Percentiles rank a stretch among this genome's conserved stretches.
phyloP scores from a whole-genome alignment of 2,113 vertebrate species.

The Solea solea region DNA sequence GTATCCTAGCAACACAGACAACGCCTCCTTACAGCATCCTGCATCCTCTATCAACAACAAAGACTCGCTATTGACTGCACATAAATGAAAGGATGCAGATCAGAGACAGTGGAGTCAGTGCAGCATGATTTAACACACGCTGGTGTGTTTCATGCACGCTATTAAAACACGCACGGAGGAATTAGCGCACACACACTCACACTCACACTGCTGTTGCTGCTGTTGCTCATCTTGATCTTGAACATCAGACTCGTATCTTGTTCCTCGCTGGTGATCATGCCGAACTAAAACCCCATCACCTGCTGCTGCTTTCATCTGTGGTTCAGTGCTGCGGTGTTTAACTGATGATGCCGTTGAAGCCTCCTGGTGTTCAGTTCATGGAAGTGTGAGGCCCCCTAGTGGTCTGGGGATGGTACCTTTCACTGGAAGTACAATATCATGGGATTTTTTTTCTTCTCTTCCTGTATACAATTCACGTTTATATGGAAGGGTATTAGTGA shows the following conservation, averaged over 20 bases:
- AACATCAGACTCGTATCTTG: not conserved
- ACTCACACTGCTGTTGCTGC: constrained; percentile 50
- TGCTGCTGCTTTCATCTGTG: not conserved
- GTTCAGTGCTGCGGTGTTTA: no score
- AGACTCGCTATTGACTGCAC: not conserved
- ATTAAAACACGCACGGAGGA: not conserved
- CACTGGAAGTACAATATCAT: not conserved
- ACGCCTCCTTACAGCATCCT: constrained; percentile 46
- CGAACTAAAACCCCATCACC: not conserved
- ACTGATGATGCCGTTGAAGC: constrained; percentile 41
- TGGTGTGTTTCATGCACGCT: not conserved
- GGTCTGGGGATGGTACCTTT: not conserved
- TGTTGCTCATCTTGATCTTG: constrained; percentile 60
- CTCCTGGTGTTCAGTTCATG: not conserved
- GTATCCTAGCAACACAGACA: constrained; percentile 72
- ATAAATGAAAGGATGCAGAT: not conserved
- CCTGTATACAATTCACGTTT: no score
- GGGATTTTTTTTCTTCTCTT: not conserved
- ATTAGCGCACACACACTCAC: constrained; percentile 2
- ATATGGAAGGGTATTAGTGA: no score
- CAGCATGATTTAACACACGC: not conserved
- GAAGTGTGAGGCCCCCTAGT: constrained; percentile 13
- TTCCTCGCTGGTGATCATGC: constrained; percentile 4
- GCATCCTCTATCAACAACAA: constrained; percentile 6
- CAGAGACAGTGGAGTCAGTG: not conserved